A percentile compares a stretch with the other conserved stretches of the same genome.
Evolutionary conservation across 2,888 invertebrate genomes (phyloP).

Genomic region (Patella caerulea): DNA sequence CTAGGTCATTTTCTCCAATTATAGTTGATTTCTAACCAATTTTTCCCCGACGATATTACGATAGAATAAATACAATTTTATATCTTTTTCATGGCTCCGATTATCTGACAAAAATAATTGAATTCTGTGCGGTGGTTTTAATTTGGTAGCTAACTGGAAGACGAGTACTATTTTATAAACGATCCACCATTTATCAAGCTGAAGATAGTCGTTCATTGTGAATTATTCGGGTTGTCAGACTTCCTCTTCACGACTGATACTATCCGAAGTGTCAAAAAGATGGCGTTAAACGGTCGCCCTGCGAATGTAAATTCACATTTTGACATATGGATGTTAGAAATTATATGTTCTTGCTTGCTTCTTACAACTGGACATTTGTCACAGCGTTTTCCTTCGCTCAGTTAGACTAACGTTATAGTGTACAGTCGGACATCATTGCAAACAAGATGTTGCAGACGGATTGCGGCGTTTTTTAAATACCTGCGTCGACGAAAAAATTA

Average conservation of each 20-base stretch:
- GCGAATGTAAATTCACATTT: slow-evolving; percentile 12
- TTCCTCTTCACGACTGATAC: slow-evolving; percentile 1
- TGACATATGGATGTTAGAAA: neutral
- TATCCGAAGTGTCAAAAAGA: slow-evolving; percentile 5
- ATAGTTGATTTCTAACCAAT: neutral
- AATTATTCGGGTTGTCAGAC: neutral
- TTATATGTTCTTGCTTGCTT: neutral
- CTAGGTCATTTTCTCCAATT: neutral
- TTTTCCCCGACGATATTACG: neutral
- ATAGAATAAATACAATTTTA: neutral
- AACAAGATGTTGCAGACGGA: too few relatives aligned
- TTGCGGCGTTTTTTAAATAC: too few relatives aligned
- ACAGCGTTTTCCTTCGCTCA: neutral
- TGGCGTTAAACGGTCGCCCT: slow-evolving; percentile 5
- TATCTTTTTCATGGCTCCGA: neutral
- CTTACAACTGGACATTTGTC: neutral
- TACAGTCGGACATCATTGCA: too few relatives aligned
- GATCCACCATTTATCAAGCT: too few relatives aligned
- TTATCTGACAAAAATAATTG: neutral
- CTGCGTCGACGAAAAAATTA: too few relatives aligned
- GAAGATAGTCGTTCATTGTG: neutral
- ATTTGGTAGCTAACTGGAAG: too few relatives aligned
- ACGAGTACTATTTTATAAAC: too few relatives aligned
- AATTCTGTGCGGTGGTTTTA: neutral
- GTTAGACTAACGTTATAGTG: too few relatives aligned